Conservation (phyloP, 2,113 vertebrate genomes). For the Cebidichthys violaceus region DNA sequence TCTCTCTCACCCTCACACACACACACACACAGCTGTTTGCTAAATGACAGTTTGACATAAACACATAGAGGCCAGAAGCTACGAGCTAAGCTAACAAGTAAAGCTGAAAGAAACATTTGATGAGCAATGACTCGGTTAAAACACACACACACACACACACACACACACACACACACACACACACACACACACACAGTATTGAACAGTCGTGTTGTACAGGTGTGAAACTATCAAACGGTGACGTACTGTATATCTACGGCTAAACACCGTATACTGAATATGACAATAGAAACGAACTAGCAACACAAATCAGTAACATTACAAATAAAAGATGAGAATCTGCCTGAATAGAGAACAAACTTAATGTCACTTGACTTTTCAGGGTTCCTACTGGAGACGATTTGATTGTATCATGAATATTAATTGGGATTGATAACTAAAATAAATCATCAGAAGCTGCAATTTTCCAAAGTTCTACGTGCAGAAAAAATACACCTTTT, state of each 20-base stretch:
- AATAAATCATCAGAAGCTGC: neutral
- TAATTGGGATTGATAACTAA: neutral
- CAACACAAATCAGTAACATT: no score
- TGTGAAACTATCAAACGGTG: no score
- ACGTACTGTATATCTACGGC: no score
- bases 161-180: neutral
- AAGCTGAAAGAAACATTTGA: slow-evolving; percentile 62
- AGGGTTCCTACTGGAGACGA: no score
- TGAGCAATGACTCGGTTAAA: slow-evolving; percentile 48
- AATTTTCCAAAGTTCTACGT: neutral
- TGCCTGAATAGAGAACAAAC: no score
- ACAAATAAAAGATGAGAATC: no score
- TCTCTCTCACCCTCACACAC: neutral
- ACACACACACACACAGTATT: neutral
- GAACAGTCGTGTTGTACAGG: no score
- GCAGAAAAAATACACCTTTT: neutral
- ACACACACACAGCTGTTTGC: slow-evolving; percentile 30
- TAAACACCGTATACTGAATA: no score
- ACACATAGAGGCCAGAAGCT: slow-evolving; percentile 48
- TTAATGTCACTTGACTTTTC: no score
- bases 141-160: slow-evolving; percentile 2
- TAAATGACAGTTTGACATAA: slow-evolving; percentile 49
- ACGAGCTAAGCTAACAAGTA: slow-evolving; percentile 63
- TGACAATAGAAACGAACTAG: no score
- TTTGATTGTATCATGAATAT: neutral